A percentile compares a stretch with the other conserved stretches of the same genome.
Conservation (phyloP, 2,888 invertebrate species). For the Sinhomidia bicolor region DNA sequence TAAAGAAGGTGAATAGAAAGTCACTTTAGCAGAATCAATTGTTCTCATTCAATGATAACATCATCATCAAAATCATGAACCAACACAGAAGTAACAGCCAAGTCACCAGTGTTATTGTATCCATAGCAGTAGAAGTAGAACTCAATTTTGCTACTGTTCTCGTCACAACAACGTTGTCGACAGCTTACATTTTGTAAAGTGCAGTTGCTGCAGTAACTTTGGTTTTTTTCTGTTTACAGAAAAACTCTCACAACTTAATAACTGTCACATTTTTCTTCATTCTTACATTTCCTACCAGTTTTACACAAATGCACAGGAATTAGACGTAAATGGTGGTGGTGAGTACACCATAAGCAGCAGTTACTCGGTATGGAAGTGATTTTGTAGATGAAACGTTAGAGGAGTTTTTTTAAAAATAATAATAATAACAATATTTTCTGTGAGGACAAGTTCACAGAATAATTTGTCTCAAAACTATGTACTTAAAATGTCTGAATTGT, state of each 20-base stretch:
- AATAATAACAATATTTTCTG: not conserved
- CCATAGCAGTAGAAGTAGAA: not conserved
- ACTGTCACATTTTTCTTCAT: not conserved
- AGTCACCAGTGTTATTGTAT: not conserved
- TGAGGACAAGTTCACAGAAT: too few relatives aligned
- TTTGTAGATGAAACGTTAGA: not conserved
- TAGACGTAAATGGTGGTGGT: not conserved
- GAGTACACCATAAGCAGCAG: not conserved
- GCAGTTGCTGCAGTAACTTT: not conserved
- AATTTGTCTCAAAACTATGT: not conserved
- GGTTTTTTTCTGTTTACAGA: not conserved
- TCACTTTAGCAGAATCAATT: constrained; percentile 5
- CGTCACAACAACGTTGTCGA: not conserved
- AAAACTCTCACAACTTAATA: not conserved
- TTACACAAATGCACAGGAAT: not conserved
- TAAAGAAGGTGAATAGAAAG: not conserved
- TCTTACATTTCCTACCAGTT: not conserved
- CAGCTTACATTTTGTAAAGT: constrained; percentile 7
- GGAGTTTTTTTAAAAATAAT: too few relatives aligned
- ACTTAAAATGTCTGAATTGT: not conserved
- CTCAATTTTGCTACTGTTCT: not conserved
- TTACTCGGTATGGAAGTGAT: not conserved
- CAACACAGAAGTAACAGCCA: not conserved
- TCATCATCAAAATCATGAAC: constrained; percentile 9
- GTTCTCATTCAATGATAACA: constrained; percentile 12